phyloP scores from a whole-genome alignment of 2,888 invertebrate genomes.

The Drosophila maculinotata region DNA sequence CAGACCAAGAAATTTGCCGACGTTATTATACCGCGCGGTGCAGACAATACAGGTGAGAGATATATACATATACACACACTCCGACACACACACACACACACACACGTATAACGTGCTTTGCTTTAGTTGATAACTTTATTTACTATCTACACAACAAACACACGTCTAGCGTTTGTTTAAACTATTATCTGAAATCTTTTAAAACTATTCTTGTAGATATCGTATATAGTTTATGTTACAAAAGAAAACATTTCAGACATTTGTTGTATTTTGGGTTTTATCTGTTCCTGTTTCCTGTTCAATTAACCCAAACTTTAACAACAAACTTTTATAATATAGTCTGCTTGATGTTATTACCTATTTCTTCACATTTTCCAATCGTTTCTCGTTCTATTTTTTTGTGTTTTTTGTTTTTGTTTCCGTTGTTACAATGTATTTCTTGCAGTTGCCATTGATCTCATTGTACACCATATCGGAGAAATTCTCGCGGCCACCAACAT shows the following conservation, averaged over 20 bases:
- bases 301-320: slow-evolving; percentile 21
- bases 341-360: slow-evolving; percentile 59
- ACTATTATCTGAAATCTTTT: slow-evolving; percentile 41
- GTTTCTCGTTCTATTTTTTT: slow-evolving; percentile 44
- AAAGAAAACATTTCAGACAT: slow-evolving; percentile 6
- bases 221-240: slow-evolving; percentile 31
- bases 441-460: slow-evolving; percentile 99
- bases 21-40: slow-evolving; percentile 99
- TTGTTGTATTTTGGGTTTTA: slow-evolving; percentile 31
- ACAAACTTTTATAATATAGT: slow-evolving; percentile 37
- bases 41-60: slow-evolving; percentile 96
- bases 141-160: slow-evolving; percentile 19
- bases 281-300: slow-evolving; percentile 27
- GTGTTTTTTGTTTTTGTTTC: slow-evolving; percentile 65
- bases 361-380: slow-evolving; percentile 31
- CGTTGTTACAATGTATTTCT: slow-evolving; percentile 86
- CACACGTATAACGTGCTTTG: slow-evolving; percentile 39
- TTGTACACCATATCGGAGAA: slow-evolving; percentile 99
- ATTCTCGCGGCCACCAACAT: slow-evolving; percentile 88
- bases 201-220: slow-evolving; percentile 24
- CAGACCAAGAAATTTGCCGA: slow-evolving; percentile 99
- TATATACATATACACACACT: neutral
- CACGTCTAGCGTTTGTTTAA: slow-evolving; percentile 47
- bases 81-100: slow-evolving; percentile 17
- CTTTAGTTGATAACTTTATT: slow-evolving; percentile 42